Conservation (phyloP, 2,797 vertebrate species). For the Gallinago stenura region DNA sequence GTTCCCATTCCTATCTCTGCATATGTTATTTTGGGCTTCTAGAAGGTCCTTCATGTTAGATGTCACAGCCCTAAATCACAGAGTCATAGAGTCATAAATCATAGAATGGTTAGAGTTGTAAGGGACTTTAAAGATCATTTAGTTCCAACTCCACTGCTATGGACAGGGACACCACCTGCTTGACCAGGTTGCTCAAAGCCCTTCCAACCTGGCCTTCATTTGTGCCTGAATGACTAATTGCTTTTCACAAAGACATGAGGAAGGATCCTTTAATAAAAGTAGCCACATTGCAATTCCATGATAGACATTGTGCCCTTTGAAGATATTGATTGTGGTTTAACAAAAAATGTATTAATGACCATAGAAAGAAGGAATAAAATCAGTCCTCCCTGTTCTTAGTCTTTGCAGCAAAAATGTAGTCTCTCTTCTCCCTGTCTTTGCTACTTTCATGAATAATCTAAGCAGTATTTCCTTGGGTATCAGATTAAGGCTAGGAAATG, state of each 20-base stretch:
- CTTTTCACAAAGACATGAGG: background rate
- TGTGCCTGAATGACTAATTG: background rate
- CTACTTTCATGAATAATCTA: background rate
- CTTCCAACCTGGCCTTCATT: background rate
- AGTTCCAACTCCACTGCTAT: background rate
- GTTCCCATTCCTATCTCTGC: background rate
- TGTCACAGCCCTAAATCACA: background rate
- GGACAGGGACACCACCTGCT: background rate
- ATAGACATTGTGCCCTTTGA: background rate
- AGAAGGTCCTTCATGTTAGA: background rate
- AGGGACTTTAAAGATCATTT: background rate
- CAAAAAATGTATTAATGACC: background rate
- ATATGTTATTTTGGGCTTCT: background rate
- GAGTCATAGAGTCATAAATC: background rate
- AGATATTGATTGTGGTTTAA: background rate
- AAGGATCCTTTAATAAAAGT: background rate
- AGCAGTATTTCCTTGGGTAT: background rate
- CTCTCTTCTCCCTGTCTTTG: background rate
- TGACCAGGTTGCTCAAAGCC: background rate
- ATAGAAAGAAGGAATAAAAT: background rate
- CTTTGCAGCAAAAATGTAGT: background rate
- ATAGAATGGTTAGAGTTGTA: background rate
- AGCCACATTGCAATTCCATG: background rate
- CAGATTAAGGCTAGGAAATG: background rate
- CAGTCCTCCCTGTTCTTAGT: background rate